Base-by-base conservation (phyloP, 2,113 vertebrate species). In the Callorhinus ursinus region DNA sequence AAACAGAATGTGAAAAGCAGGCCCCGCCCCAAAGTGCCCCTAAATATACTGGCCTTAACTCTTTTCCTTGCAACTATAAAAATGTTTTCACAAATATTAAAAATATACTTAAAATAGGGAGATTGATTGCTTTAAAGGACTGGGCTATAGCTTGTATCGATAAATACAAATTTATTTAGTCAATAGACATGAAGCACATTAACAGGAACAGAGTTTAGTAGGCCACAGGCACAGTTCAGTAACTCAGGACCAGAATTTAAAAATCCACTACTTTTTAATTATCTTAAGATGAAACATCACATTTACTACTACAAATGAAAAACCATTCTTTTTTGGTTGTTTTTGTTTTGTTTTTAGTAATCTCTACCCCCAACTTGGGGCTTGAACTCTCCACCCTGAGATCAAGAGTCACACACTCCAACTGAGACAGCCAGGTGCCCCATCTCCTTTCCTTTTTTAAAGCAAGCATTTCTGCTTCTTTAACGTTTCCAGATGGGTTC, bases 31-130 rank as follows among this genome's bases (percentile, higher is more conserved):
- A 26, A 96, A 88, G 14, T 51, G 11, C 9, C 57, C 39, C 72
- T 88, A 79, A 95, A 85, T 36, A 72, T 76, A 88, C 14, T 31
- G 33, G 92, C 55, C n/a, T 84, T 93, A 72, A 92, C 42, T 84
- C 22, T 93, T 88, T 76, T 82, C 36, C 36, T 94, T 86, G 11
- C 14, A 95, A 65, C 82, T 92, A 91, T 81, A 96, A 95, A 97
- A 88, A 51, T 67, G 18, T 79, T 95, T 85, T 77, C 36, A 88
- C 72, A 93, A 92, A 91, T 63, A 77, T 65, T 69, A 85, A 42
- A 96, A 67, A 90, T 63, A 86, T 5, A 93, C 33, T 63, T 91
- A 92, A 96, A 92, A 53, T 19, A 57, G 77, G 67, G 71, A 94
- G 61, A 57, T 0, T 95, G n/a, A 11, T 63, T 94, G 21, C 18